Evolutionary conservation across 2,113 vertebrate species (phyloP), one percentile per base, ranked within the genome.

Genomic region (Chionis minor): DNA sequence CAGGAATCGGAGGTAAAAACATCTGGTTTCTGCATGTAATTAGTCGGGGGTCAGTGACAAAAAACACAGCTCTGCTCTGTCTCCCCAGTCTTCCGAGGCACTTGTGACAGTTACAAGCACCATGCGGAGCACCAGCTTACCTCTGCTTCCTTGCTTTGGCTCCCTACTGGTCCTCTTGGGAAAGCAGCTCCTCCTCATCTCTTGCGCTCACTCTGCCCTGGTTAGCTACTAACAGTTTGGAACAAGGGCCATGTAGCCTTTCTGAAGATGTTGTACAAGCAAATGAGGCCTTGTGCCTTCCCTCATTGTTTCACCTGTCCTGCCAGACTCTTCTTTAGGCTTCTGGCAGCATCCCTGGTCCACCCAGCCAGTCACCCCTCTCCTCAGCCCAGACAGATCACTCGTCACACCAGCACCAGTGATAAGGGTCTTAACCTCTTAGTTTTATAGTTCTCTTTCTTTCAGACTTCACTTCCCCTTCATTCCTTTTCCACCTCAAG

Each of bases 1-100:
- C 55, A 96, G 98, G 94, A 97, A 86, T 22, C 93, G 2, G 24
- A 98, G 98, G 98, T 98, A 96, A 96, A 70, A 54, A 10, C 0
- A 0, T 21, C 32, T 66, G 33, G 0, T 35, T 90, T 77, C 63
- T 84, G 19, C 6, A 1, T 15, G 47, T 47, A 14, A 12, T 66
- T 70, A 23, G 4, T 63, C 8, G 10, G 15, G 20, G 32, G 8
- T 44, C 59, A 44, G 22, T 38, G 52, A 55, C 0, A 0, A 45
- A 49, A 94, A 38, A 52, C 52, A 65, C 67, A 54, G 42, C 42
- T 91, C 79, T 94, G 54, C 26, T 45, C 74, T 61, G 15, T 40
- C 71, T 72, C 42, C 23, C 40, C 0, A 0, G 2, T 40, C 27
- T 70, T 56, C 62, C n/a, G 52, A 4, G 71, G 35, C 24, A 26